Conservation (phyloP, 2,797 vertebrate species). For the Setipinna tenuifilis region DNA sequence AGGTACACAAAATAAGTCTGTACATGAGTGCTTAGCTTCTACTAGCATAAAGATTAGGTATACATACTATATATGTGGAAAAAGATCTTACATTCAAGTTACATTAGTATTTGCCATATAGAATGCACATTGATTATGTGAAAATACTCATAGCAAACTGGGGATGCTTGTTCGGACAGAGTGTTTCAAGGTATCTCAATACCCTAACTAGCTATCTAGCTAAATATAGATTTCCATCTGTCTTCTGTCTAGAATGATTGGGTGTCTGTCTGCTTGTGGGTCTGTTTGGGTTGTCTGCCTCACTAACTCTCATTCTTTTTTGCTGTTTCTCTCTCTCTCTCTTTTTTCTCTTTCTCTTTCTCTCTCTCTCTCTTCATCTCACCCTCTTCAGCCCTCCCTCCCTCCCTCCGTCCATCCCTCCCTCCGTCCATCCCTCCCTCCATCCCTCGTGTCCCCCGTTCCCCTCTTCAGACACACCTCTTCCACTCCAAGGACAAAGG, state of each 20-base stretch:
- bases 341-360: background rate
- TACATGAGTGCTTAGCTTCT: too few species aligned
- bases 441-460: too few species aligned
- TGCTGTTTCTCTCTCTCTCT: background rate
- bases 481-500: background rate
- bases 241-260: background rate
- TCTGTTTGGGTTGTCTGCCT: background rate
- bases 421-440: background rate
- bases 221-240: background rate
- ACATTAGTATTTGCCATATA: too few species aligned
- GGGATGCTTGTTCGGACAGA: too few species aligned
- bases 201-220: background rate
- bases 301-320: background rate
- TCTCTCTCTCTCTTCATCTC: background rate
- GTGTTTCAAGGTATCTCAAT: too few species aligned
- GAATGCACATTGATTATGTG: too few species aligned
- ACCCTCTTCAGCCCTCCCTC: background rate
- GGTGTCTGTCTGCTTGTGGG: background rate
- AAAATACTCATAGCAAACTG: too few species aligned
- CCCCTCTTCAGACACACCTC: background rate
- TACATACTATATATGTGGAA: too few species aligned
- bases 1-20: too few species aligned
- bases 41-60: too few species aligned
- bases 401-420: background rate
- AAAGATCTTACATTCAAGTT: too few species aligned